A percentile compares a stretch with the other conserved stretches of the same genome.
phyloP scores from a whole-genome alignment of 2,113 vertebrate genomes.

The Meles meles region DNA sequence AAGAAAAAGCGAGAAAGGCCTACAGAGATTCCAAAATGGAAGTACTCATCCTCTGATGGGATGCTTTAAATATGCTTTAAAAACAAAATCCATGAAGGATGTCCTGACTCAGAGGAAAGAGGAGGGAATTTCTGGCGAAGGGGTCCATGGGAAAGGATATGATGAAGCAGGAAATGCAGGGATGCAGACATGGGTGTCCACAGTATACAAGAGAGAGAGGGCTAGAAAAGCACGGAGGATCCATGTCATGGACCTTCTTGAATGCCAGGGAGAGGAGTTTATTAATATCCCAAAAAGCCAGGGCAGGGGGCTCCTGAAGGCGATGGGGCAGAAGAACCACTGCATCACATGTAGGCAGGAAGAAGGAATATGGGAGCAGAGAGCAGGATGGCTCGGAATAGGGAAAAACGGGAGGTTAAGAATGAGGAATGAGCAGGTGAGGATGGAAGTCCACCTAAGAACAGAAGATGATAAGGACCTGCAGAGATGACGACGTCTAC shows the following conservation, averaged over 20 bases:
- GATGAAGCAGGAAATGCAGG: not conserved
- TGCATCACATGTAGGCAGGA: not conserved
- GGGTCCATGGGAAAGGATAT: not conserved
- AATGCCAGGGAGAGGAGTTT: not conserved
- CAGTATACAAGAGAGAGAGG: not conserved
- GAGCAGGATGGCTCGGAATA: not conserved
- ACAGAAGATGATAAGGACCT: not conserved
- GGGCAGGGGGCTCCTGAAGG: not conserved
- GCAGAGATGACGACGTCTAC: not conserved
- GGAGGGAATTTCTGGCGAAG: not conserved
- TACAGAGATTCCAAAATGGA: not conserved
- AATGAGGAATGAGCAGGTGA: not conserved
- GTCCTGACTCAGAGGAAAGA: not conserved
- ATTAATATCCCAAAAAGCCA: not conserved
- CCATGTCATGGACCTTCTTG: not conserved
- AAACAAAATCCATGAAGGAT: not conserved
- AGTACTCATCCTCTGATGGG: not conserved
- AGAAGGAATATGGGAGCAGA: not conserved
- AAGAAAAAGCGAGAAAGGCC: not conserved
- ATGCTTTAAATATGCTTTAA: not conserved
- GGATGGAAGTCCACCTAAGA: not conserved
- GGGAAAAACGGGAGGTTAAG: not conserved
- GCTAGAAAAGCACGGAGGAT: not conserved
- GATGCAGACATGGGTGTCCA: not conserved
- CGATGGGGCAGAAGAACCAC: not conserved